A percentile compares a stretch with the other conserved stretches of the same genome.
Conservation (phyloP, 2,797 vertebrate genomes). For the Erpetoichthys calabaricus region DNA sequence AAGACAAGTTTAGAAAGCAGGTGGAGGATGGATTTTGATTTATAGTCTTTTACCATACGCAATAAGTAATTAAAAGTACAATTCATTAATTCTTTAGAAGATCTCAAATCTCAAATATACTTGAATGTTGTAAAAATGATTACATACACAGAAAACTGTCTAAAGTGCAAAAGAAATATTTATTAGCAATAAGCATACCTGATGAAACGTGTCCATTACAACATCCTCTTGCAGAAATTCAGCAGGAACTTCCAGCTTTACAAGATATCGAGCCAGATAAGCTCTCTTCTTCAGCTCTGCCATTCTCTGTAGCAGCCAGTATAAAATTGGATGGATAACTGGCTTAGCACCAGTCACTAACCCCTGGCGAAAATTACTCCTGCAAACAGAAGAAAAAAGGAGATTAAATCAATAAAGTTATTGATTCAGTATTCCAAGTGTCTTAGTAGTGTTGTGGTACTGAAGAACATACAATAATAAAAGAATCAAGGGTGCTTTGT, state of each 20-base stretch:
- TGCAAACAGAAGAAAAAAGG: constrained; percentile 27
- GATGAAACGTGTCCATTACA: constrained; percentile 71
- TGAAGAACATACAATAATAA: neutral
- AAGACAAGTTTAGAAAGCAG: too few relatives aligned
- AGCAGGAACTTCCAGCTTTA: constrained; percentile 77
- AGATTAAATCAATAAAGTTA: neutral
- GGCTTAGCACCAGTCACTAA: constrained; percentile 80
- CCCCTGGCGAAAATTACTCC: constrained; percentile 82
- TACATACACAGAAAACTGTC: too few relatives aligned
- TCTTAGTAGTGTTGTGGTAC: constrained; percentile 14
- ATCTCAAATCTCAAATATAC: too few relatives aligned
- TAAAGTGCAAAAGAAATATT: neutral
- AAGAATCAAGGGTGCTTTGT: neutral
- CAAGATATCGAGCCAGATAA: constrained; percentile 80
- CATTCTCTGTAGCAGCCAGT: constrained; percentile 83
- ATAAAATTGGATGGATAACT: constrained; percentile 77
- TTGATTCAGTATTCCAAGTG: neutral
- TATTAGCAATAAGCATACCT: constrained; percentile 49
- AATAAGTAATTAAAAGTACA: too few relatives aligned
- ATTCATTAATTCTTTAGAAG: too few relatives aligned
- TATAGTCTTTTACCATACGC: too few relatives aligned
- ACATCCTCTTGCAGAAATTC: constrained; percentile 88
- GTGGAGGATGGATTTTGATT: too few relatives aligned
- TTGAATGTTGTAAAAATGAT: too few relatives aligned
- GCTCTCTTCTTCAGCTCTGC: constrained; percentile 86